Conservation (phyloP, 2,797 vertebrate genomes). For the Myotis daubentonii region DNA sequence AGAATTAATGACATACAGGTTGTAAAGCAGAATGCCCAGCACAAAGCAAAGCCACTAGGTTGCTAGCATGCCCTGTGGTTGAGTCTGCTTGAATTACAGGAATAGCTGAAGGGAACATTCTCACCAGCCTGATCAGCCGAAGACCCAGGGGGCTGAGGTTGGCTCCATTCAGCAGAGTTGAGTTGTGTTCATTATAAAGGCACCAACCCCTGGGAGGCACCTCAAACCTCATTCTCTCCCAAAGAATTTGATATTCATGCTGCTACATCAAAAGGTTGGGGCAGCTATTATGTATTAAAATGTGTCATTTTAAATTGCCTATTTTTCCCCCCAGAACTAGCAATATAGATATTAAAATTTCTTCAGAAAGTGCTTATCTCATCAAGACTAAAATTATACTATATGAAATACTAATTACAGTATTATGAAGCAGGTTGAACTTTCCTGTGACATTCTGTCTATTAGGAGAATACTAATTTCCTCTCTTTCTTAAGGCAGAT, state of each 20-base stretch:
- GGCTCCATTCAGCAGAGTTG: neutral
- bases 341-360: constrained; percentile 87
- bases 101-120: constrained; percentile 19
- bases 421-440: constrained; percentile 89
- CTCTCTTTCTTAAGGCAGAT: constrained; percentile 80
- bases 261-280: constrained; percentile 81
- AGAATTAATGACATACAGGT: neutral
- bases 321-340: constrained; percentile 78
- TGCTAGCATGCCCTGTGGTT: neutral
- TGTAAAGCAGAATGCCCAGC: neutral
- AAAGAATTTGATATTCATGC: constrained; percentile 80
- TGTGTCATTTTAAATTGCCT: constrained; percentile 85
- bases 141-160: constrained; percentile 2
- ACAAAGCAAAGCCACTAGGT: neutral
- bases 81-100: constrained; percentile 11
- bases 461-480: constrained; percentile 86
- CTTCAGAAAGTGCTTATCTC: constrained; percentile 89
- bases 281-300: constrained; percentile 85
- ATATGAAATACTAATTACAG: constrained; percentile 88
- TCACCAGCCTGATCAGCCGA: constrained; percentile 53
- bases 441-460: constrained; percentile 87
- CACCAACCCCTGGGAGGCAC: constrained; percentile 74
- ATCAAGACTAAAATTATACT: constrained; percentile 88
- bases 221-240: constrained; percentile 70
- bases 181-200: constrained; percentile 56